These are phyloP conservation scores for Rhagoletis zephyria DNA, from an alignment of 1,140 invertebrate genomes.

Conservation along the genomic window DNA sequence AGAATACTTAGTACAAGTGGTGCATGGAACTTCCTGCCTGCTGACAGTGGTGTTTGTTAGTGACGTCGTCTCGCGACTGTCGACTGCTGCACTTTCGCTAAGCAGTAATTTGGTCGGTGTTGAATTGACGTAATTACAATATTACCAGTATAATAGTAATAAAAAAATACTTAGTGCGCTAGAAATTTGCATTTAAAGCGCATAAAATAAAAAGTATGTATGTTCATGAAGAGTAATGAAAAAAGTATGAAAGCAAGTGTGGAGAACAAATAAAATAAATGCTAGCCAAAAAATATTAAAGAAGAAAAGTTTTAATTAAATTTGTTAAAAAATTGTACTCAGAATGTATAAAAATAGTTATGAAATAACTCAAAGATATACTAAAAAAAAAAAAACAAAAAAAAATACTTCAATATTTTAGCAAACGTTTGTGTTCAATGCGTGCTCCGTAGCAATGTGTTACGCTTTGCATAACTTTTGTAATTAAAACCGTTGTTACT, in stretches of 20 bases:
- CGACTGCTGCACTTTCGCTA: slow-evolving; percentile 4
- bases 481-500: background rate
- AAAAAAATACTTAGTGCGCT: background rate
- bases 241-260: background rate
- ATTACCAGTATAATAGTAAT: background rate
- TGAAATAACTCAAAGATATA: background rate
- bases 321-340: background rate
- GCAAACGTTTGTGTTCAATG: background rate
- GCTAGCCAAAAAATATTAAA: background rate
- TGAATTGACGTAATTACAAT: slow-evolving; percentile 18
- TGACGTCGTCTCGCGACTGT: background rate
- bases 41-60: background rate
- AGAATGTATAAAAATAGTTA: background rate
- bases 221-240: too few relatives aligned
- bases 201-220: background rate
- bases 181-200: background rate
- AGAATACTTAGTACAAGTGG: background rate
- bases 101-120: slow-evolving; percentile 23
- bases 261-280: background rate
- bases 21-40: background rate
- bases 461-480: background rate
- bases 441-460: background rate
- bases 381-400: background rate
- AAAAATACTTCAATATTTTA: background rate
- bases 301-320: background rate